Percentiles rank a stretch among this genome's conserved stretches.
These are phyloP conservation scores for Hydropotes inermis DNA, from an alignment of 2,113 vertebrate species.

Conservation along the genomic window DNA sequence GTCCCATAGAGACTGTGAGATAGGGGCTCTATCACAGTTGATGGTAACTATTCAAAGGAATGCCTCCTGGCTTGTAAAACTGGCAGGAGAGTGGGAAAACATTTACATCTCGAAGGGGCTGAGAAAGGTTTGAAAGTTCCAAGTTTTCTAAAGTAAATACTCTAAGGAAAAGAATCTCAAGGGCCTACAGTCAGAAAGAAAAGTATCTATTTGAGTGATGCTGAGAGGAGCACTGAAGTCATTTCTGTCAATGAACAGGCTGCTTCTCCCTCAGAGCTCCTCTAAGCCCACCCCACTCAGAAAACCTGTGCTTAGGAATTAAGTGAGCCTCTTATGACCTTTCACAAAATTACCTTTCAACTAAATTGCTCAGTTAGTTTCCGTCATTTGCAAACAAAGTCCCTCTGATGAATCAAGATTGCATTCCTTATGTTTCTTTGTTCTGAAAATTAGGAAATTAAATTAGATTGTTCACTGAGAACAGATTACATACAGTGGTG, in stretches of 20 bases:
- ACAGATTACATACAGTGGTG: background rate
- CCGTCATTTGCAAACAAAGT: background rate
- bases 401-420: background rate
- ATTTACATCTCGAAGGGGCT: background rate
- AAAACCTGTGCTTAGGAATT: background rate
- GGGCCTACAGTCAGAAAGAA: background rate
- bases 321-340: background rate
- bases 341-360: background rate
- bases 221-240: background rate
- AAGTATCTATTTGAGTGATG: background rate
- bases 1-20: background rate
- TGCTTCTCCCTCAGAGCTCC: background rate
- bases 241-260: background rate
- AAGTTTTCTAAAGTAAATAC: background rate
- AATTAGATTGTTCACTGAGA: background rate
- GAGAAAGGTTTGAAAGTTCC: background rate
- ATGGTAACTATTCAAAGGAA: background rate
- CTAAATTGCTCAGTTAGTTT: background rate
- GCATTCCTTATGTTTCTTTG: background rate
- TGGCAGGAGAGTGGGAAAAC: background rate
- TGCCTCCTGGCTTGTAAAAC: background rate
- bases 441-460: background rate
- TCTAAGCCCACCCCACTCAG: background rate
- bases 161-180: background rate
- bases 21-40: background rate